These are phyloP conservation scores for Phocoena phocoena DNA, from an alignment of 2,113 vertebrate genomes.

Conservation along the genomic window DNA sequence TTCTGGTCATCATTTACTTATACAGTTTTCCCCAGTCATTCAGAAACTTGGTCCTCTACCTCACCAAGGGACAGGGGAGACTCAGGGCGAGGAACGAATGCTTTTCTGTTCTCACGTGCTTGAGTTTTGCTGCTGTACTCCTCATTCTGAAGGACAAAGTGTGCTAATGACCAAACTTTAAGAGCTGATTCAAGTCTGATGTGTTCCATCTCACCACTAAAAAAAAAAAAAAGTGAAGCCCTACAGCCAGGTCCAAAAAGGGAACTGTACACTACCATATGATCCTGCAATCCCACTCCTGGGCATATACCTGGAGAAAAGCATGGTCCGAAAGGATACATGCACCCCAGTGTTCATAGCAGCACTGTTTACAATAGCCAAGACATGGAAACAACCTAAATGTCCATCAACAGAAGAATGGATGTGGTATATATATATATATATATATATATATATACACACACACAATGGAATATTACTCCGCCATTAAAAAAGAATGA, in stretches of 20 bases:
- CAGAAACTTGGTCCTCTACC: background rate
- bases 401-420: background rate
- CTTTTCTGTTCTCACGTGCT: background rate
- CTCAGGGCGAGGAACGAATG: accelerated
- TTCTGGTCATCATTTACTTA: background rate
- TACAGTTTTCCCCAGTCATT: background rate
- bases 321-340: background rate
- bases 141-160: background rate
- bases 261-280: background rate
- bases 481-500: too few relatives aligned
- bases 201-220: background rate
- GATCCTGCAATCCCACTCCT: background rate
- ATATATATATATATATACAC: too few relatives aligned
- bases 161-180: background rate
- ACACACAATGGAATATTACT: too few relatives aligned
- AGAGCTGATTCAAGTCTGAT: background rate
- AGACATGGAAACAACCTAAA: background rate
- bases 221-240: background rate
- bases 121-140: background rate
- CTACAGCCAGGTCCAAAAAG: background rate
- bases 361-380: background rate
- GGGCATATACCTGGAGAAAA: background rate
- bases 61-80: background rate
- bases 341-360: background rate
- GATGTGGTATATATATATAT: too few relatives aligned